Base-by-base conservation (phyloP, 2,797 vertebrate genomes). In the Acropternis orthonyx region DNA sequence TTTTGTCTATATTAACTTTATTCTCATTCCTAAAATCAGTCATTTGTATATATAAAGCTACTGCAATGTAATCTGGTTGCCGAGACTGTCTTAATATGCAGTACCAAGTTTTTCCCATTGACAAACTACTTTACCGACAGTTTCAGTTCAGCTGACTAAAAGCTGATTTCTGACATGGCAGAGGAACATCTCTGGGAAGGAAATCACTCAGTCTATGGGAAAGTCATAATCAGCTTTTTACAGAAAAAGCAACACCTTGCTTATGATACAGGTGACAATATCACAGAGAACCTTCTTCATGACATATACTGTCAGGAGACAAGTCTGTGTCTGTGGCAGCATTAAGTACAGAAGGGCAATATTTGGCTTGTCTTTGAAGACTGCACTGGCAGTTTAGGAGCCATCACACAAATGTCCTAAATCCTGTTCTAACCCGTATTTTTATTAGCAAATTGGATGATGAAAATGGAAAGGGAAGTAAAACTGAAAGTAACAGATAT, bases 151-250 rank as follows among this genome's bases (percentile, higher is more conserved):
- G 89, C 28, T n/a, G 43, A 85, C 37, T 90, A 58, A 73, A 78
- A 39, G 37, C 23, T 51, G 34, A 56, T 88, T 94, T 81, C 48
- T 82, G 28, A 72, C 21, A 65, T 6, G 27, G 54, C 39, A 75
- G 12, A 43, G 15, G 34, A 89, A 46, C 22, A 81, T 41, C 21
- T 49, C 24, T 34, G 52, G 54, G 36, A 78, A 74, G 46, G n/a
- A 72, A 68, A 88, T 14, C 0, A 0, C 20, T 61, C 30, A 46
- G 43, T 24, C 32, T 34, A 51, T 0, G 1, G 46, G 9, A 65
- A 81, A 71, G 56, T 61, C 4, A 71, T 63, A 81, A 78, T 37
- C 27, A 63, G 56, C 34, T 83, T 92, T 67, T 54, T 74, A 68
- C 46, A 51, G 36, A 21, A 72, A 43, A 69, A 85, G 9, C 37